phyloP scores from a whole-genome alignment of 2,888 invertebrate genomes.

The Tipula lateralis region DNA sequence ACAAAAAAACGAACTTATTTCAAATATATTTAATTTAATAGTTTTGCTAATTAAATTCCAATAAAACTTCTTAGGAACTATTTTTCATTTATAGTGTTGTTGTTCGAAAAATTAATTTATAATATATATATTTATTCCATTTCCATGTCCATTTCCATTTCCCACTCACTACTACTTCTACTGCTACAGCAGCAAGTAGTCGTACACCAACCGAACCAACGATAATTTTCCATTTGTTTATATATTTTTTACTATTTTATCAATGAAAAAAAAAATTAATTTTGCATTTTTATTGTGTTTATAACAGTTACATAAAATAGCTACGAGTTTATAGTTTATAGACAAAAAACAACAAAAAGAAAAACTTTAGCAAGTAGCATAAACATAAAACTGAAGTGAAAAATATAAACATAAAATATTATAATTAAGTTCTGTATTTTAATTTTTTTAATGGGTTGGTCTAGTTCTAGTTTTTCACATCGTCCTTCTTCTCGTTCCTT shows the following conservation, averaged over 20 bases:
- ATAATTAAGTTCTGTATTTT: slow-evolving; percentile 19
- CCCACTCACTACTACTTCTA: neutral
- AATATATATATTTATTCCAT: neutral
- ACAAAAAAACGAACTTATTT: neutral
- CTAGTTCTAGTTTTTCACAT: neutral
- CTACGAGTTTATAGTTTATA: neutral
- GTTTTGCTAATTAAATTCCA: slow-evolving; percentile 1
- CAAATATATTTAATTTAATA: neutral
- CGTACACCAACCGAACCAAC: neutral
- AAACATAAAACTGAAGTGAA: neutral
- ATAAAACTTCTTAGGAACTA: neutral
- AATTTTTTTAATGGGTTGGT: slow-evolving; percentile 24
- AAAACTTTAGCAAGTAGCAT: neutral
- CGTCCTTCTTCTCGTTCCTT: neutral
- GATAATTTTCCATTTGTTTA: neutral
- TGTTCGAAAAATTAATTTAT: neutral
- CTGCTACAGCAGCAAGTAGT: too few species aligned
- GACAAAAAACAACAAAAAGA: neutral
- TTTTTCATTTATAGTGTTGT: neutral
- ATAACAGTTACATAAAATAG: neutral
- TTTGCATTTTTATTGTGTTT: neutral
- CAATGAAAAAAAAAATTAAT: slow-evolving; percentile 4
- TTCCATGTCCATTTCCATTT: neutral
- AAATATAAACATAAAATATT: slow-evolving; percentile 19
- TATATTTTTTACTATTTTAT: neutral